Evolutionary conservation across 1,140 invertebrate species (phyloP).

Genomic region (Orius laevigatus): DNA sequence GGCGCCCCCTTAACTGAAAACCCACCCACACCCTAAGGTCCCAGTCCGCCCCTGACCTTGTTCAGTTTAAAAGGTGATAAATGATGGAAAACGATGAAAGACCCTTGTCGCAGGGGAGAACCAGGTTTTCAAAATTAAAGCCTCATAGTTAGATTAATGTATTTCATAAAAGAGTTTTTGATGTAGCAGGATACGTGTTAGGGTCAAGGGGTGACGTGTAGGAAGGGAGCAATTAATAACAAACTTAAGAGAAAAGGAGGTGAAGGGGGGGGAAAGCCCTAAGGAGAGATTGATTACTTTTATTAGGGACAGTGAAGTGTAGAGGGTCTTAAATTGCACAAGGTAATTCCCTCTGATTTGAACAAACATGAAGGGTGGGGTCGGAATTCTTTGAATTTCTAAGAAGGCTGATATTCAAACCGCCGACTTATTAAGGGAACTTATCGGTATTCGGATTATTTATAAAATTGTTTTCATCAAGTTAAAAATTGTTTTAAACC

Average conservation of each 20-base stretch:
- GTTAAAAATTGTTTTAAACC: too few species aligned
- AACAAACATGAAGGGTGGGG: too few species aligned
- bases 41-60: too few species aligned
- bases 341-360: background rate
- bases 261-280: background rate
- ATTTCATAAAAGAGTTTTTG: too few species aligned
- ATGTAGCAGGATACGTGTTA: background rate
- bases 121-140: background rate
- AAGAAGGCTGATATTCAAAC: too few species aligned
- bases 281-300: background rate
- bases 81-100: background rate
- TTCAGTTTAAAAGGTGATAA: slow-evolving; percentile 4
- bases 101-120: background rate
- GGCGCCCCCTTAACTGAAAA: too few species aligned
- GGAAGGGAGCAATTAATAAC: background rate
- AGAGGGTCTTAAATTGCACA: slow-evolving; percentile 3
- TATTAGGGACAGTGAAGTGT: slow-evolving; percentile 1
- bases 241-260: slow-evolving; percentile 3
- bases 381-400: too few species aligned
- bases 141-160: too few species aligned
- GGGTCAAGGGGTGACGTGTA: background rate
- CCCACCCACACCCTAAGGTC: too few species aligned
- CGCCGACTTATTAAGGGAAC: too few species aligned
- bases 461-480: too few species aligned
- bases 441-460: too few species aligned